Base-by-base conservation (phyloP, 2,888 invertebrate genomes). In the Diarsia dahlii region DNA sequence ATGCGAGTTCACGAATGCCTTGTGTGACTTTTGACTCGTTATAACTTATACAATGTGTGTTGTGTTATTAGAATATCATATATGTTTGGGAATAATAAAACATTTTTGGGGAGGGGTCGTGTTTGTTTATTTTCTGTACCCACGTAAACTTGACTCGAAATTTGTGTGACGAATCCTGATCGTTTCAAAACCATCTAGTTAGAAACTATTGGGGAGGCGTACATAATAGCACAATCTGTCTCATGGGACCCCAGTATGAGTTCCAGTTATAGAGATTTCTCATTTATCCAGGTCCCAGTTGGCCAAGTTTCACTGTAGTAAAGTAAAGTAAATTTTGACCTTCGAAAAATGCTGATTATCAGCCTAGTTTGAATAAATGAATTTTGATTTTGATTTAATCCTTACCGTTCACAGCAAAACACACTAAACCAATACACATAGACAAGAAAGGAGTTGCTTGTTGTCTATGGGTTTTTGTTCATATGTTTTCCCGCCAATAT, bases 1-100 rank as follows among this genome's bases (percentile, higher is more conserved):
- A 94, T 91, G 92, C 87, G 91, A 92, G 90, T 92, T 91, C 65
- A 62, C 65, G 72, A 76, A 78, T 70, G 85, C 87, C 58, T 66
- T 83, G 88, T 89, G 90, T 87, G 85, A 86, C 86, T 87, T 86
- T 81, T 76, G 79, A 82, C 87, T 90, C 89, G 89, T 91, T 89
- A 89, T 89, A 92, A 92, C 88, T 92, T 91, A 72, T 79, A 84
- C 83, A 82, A 80, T 78, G 78, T 78, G 50, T 66, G 39, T 71
- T 68, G 28, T 76, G 56, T 63, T 68, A 79, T 63, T 50, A 63
- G 39, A 75, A 81, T 75, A 62, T 62, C 50, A 80, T 66, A 23
- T 67, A 63, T 81, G 81, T 78, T 80, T 78, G 78, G 23, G 76
- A 50, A 68, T 28, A 76, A 79, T 68, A 46, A 56, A 56, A 68